Evolutionary conservation across 1,140 invertebrate species (phyloP).

Genomic region (Drosophila subobscura): DNA sequence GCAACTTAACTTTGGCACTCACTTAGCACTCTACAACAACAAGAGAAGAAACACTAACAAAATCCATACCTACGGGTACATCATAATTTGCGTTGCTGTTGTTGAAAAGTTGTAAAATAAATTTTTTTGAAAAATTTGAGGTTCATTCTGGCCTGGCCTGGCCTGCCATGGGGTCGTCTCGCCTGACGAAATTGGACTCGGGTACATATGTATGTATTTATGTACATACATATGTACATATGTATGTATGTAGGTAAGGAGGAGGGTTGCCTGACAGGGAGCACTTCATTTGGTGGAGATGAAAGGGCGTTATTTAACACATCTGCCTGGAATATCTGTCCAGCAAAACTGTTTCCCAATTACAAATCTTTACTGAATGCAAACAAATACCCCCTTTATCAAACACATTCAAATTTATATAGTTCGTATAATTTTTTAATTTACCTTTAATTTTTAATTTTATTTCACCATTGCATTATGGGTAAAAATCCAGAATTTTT

Average conservation of each 20-base stretch:
- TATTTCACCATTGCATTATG: no score
- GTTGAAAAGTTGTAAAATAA: constrained; percentile 61
- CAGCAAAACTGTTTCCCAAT: constrained; percentile 31
- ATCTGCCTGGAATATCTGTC: constrained; percentile 49
- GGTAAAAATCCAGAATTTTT: no score
- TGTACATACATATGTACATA: no score
- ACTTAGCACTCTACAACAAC: constrained; percentile 48
- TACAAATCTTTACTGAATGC: constrained; percentile 27
- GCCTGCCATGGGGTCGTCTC: no score
- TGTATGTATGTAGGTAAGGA: no score
- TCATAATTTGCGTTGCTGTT: constrained; percentile 54
- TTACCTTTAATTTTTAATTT: no score
- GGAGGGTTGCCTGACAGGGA: no score
- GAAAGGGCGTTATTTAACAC: constrained; percentile 37
- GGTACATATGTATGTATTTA: no score
- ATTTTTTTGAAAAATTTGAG: constrained; percentile 67
- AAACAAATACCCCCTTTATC: not conserved
- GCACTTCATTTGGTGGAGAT: not conserved
- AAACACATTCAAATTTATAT: no score
- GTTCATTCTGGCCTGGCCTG: not conserved
- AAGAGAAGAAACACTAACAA: not conserved
- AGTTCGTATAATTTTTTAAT: no score
- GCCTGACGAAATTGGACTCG: not conserved
- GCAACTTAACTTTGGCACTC: constrained; percentile 77
- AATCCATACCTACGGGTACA: constrained; percentile 10